phyloP scores from a whole-genome alignment of 2,888 invertebrate genomes.

The Rambutsinella grinnellia region DNA sequence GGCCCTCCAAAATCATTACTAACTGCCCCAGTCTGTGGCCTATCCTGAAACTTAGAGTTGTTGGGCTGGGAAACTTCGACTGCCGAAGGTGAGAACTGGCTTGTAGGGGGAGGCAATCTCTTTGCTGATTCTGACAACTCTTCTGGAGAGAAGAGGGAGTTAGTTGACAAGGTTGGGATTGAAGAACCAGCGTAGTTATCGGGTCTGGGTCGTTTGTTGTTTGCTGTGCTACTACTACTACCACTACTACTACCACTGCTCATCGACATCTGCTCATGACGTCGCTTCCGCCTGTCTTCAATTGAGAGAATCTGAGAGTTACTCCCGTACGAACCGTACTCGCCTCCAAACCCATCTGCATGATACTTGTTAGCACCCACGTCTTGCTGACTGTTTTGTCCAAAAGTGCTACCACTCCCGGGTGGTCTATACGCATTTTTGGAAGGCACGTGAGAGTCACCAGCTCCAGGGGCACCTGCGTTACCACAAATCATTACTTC shows the following conservation, averaged over 20 bases:
- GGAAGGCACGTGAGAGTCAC: conserved; percentile 44
- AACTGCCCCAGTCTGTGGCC: conserved; percentile 14
- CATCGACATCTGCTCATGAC: conserved; percentile 28
- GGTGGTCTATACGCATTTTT: conserved; percentile 37
- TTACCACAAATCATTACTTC: conserved; percentile 21
- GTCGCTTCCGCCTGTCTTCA: conserved; percentile 42
- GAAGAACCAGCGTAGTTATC: conserved; percentile 27
- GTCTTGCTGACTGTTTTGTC: conserved; percentile 41
- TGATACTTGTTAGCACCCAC: conserved; percentile 49
- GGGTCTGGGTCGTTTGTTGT: conserved; percentile 46
- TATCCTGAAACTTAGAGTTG: conserved; percentile 26
- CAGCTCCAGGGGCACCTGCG: conserved; percentile 29
- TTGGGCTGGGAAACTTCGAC: conserved; percentile 9
- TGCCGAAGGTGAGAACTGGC: conserved; percentile 46
- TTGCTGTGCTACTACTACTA: conserved; percentile 2
- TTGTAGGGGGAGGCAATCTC: conserved; percentile 39
- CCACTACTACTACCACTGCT: background rate
- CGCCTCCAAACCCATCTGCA: conserved; percentile 34
- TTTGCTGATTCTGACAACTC: conserved; percentile 28
- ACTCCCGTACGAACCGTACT: conserved; percentile 33
- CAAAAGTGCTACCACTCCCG: conserved; percentile 30
- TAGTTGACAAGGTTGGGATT: conserved; percentile 10
- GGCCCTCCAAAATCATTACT: conserved; percentile 21
- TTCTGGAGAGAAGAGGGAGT: conserved; percentile 46
- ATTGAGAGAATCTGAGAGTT: conserved; percentile 30